phyloP scores from a whole-genome alignment of 2,113 vertebrate species.

The Cephalopholis sonnerati region DNA sequence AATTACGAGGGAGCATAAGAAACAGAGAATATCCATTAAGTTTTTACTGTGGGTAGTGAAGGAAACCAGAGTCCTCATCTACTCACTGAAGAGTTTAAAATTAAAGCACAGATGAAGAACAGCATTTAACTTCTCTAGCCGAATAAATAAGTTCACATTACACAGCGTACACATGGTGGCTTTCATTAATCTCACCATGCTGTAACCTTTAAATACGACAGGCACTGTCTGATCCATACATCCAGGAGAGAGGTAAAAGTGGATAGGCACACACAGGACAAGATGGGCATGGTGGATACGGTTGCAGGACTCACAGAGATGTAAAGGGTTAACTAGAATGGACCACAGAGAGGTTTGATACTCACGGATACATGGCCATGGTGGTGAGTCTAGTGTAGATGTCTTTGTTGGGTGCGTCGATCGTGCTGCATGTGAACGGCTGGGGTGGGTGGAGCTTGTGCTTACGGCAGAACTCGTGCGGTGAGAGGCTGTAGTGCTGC shows the following conservation, averaged over 20 bases:
- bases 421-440: slow-evolving; percentile 93
- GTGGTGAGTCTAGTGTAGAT: slow-evolving; percentile 98
- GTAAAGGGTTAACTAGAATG: slow-evolving; percentile 45
- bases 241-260: not conserved
- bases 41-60: slow-evolving; percentile 20
- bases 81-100: too few species aligned
- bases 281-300: not conserved
- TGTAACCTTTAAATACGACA: not conserved
- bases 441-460: slow-evolving; percentile 99
- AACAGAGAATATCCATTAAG: slow-evolving; percentile 13
- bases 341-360: slow-evolving; percentile 71
- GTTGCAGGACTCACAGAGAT: not conserved
- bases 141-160: not conserved
- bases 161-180: not conserved
- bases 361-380: slow-evolving; percentile 99
- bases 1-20: not conserved
- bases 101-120: not conserved
- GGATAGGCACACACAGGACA: not conserved
- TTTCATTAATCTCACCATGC: not conserved
- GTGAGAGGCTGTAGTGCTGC: slow-evolving; percentile 92
- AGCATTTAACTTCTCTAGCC: not conserved
- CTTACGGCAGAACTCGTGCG: slow-evolving; percentile 96
- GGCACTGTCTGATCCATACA: not conserved
- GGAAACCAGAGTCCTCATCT: not conserved
- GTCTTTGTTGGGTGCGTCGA: slow-evolving; percentile 91